Base-by-base conservation (phyloP, 2,888 invertebrate genomes). In the Amaurobius ferox region DNA sequence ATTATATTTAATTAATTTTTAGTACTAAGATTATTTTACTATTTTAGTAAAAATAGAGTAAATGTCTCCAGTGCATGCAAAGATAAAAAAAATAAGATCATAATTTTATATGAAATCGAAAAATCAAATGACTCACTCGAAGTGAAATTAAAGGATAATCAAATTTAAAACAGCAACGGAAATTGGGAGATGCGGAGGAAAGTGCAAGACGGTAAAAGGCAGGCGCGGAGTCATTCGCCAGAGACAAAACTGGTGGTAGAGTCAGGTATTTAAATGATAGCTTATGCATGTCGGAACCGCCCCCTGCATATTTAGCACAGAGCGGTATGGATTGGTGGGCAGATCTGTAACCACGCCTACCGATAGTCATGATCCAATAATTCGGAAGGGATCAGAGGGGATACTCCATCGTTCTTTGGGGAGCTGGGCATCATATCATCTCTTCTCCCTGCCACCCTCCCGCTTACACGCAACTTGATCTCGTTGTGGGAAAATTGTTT, bases 351-450 rank as follows among this genome's bases (percentile, higher is more conserved):
- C 76, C 81, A 70, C 81, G 81, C 81, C 81, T 70, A 39, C 71
- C 19, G 32, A 23, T 55, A 67, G 39, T 81, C 80, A 81, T 81
- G 67, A 81, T 74, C 80, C 80, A 83, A 76, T 76, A 70, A 83
- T 76, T 76, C 61, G 76, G 76, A 74, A 62, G 81, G 76, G 76
- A 76, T 61, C 68, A 55, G 66, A 68, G 44, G 35, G 44, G 44
- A 35, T 48, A 55, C 23, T 23, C 71, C 55, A 67, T 67, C 81
- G 48, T 32, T 68, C 30, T 62, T 76, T 19, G 44, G 55, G 35
- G 28, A 35, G 30, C 64, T 9, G 61, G 66, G 30, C 35, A 55
- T 30, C 55, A 28, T 55, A 35, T 68, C 61, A 61, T 40, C 74
- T 29, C 48, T 11, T 23, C 29, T 26, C 72, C 64, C 48, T 44